Conservation (phyloP, 2,797 vertebrate species). For the Spondyliosoma cantharus region DNA sequence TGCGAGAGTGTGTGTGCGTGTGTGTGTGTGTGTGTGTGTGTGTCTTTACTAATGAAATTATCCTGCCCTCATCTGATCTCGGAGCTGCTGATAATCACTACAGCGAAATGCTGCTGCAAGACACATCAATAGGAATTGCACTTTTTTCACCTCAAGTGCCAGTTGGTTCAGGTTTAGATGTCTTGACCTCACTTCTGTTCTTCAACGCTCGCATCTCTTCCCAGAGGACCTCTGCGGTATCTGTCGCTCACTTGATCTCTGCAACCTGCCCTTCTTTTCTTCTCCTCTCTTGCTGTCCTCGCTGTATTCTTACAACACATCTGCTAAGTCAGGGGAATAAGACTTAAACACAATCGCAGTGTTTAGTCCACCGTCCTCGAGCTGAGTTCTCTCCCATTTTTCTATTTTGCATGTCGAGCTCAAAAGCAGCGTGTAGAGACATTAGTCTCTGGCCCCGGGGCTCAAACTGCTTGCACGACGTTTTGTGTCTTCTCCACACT, state of each 20-base stretch:
- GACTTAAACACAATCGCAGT: constrained; percentile 6
- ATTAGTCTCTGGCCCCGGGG: constrained; percentile 29
- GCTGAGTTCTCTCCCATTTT: constrained; percentile 16
- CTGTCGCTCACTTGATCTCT: constrained; percentile 30
- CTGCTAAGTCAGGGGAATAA: constrained; percentile 37
- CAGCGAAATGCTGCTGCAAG: constrained; percentile 45
- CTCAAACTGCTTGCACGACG: constrained; percentile 48
- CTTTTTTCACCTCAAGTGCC: not conserved
- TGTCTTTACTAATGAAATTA: constrained; percentile 76
- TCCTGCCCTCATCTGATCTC: constrained; percentile 55
- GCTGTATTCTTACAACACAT: constrained; percentile 15
- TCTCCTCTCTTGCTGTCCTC: constrained; percentile 1
- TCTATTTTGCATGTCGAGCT: constrained; percentile 43
- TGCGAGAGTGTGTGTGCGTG: constrained; percentile 16
- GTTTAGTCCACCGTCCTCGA: not conserved
- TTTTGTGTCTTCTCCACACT: constrained; percentile 49
- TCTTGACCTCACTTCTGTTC: not conserved
- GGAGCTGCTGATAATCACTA: constrained; percentile 55
- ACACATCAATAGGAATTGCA: constrained; percentile 32
- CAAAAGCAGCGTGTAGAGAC: constrained; percentile 38
- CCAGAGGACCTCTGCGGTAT: constrained; percentile 15
- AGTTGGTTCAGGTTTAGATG: constrained; percentile 15
- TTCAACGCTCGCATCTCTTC: constrained; percentile 8
- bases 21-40: constrained; percentile 12
- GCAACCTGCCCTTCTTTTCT: not conserved